Evolutionary conservation across 2,797 vertebrate species (phyloP), one percentile per base, ranked within the genome.

Genomic region (Chelmon rostratus): DNA sequence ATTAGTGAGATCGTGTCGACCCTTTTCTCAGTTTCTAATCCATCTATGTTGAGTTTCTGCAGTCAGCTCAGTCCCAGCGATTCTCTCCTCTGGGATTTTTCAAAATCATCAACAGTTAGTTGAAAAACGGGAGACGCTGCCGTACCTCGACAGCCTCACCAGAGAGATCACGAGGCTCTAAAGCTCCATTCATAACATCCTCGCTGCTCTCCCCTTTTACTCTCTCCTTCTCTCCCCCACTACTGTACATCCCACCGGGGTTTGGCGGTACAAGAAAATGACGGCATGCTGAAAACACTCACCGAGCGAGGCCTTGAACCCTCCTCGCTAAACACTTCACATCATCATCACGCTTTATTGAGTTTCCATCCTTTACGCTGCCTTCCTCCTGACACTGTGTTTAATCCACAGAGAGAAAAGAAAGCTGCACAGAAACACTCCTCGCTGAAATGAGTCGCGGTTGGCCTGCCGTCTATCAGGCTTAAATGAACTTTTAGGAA

Each of bases 331-430:
- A 89, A 88, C 83, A 77, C 85, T 86, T 86, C 83, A 88, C 91
- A 87, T 89, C 87, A 89, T 87, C 87, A 88, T 85, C 87, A 72
- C 84, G 89, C 82, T 82, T 84, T 82, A 83, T 81, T 79, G 81
- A 84, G 69, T 88, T 89, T 87, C 79, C 78, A 66, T 83, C 76
- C 66, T 80, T 83, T 88, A 74, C 70, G 15, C 88, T 86, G 76
- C 77, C 68, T 76, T 78, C 2, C 37, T 82, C 52, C 75, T 68
- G 80, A 70, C 79, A 66, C 18, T 6, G 64, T 78, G 78, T 86
- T 86, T 67, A 74, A 90, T 74, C 68, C 79, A 52, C 44, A 72
- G 69, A 64, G 44, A 12, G 4, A 40, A 23, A 47, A 70, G 59
- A 71, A 33, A 23, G 63, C 62, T 10, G n/a, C 21, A 44, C 11